phyloP scores from a whole-genome alignment of 2,113 vertebrate species.

The Eudyptes chrysolophus region DNA sequence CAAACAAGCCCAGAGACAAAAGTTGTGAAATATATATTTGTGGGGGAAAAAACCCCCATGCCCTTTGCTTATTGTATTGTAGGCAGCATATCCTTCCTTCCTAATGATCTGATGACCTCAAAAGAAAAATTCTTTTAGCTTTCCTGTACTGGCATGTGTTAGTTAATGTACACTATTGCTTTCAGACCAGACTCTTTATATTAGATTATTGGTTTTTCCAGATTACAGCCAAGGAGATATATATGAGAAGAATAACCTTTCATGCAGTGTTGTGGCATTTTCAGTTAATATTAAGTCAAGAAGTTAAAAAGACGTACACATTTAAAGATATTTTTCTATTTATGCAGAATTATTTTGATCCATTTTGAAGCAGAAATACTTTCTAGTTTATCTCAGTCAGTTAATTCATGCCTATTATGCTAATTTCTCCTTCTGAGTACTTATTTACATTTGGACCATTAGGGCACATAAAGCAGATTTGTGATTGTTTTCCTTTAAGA shows the following conservation, averaged over 20 bases:
- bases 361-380: neutral
- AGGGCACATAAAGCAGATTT: slow-evolving; percentile 22
- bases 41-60: fast-evolving
- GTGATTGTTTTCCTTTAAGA: slow-evolving; percentile 32
- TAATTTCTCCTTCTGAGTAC: slow-evolving; percentile 19
- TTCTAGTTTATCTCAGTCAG: slow-evolving; percentile 26
- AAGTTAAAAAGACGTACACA: neutral
- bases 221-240: neutral
- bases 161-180: neutral
- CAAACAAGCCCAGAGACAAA: neutral
- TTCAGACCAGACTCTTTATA: neutral
- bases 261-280: neutral
- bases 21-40: neutral
- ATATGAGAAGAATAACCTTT: neutral
- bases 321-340: slow-evolving; percentile 17
- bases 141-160: neutral
- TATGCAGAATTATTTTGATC: slow-evolving; percentile 18
- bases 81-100: neutral
- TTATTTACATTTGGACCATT: slow-evolving; percentile 32
- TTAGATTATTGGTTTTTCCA: neutral
- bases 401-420: slow-evolving; percentile 28
- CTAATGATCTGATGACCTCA: neutral
- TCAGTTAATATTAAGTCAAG: neutral
- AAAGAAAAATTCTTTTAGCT: neutral
- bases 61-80: neutral